Percentiles rank a stretch among this genome's conserved stretches.
These are phyloP conservation scores for Noctua comes DNA, from an alignment of 2,888 invertebrate genomes.

Conservation along the genomic window DNA sequence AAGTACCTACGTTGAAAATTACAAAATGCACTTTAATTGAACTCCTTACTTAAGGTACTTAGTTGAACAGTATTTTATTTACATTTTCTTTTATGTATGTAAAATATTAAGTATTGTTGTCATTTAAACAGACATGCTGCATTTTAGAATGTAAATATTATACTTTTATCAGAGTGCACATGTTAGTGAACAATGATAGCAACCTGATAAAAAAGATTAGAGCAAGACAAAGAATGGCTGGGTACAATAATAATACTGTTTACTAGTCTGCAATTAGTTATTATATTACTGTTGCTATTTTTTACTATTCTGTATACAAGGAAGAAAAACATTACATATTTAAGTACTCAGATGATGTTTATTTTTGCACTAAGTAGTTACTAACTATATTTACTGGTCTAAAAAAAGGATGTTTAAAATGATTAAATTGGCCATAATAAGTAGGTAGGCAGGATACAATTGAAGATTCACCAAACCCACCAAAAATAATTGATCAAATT, in stretches of 20 bases:
- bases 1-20: background rate
- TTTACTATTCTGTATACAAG: background rate
- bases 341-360: background rate
- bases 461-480: background rate
- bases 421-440: background rate
- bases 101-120: background rate
- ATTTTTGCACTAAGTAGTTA: background rate
- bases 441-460: background rate
- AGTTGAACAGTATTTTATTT: background rate
- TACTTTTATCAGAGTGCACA: conserved; percentile 30
- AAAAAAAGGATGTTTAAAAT: background rate
- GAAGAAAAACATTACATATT: background rate
- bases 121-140: conserved; percentile 9
- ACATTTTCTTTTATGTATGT: background rate
- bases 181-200: conserved; percentile 14
- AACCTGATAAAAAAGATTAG: conserved; percentile 24
- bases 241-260: background rate
- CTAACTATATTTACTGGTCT: background rate
- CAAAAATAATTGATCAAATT: background rate
- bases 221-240: conserved; percentile 15
- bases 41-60: background rate
- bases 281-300: background rate
- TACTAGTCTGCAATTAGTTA: conserved; percentile 2
- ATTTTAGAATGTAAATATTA: conserved; percentile 16
- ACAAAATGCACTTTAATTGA: background rate